Evolutionary conservation across 2,888 invertebrate genomes (phyloP).

Genomic region (Sialis fuliginosa): DNA sequence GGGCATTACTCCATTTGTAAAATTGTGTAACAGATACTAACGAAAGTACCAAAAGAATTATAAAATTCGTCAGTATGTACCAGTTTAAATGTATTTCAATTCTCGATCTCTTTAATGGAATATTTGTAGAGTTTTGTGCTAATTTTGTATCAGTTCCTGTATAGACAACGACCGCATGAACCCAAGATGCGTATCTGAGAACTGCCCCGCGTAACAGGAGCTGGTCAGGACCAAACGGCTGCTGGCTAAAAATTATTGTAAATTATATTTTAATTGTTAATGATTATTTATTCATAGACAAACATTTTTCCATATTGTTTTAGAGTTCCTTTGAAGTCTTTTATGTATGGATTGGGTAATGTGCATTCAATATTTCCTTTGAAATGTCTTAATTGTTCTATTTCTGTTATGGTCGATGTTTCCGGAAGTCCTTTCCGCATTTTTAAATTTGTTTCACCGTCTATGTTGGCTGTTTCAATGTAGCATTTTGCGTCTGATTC

Average conservation of each 20-base stretch:
- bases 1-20: slow-evolving; percentile 56
- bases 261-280: not conserved
- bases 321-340: slow-evolving; percentile 89
- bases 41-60: slow-evolving; percentile 65
- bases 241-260: slow-evolving; percentile 6
- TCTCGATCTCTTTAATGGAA: slow-evolving; percentile 81
- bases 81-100: slow-evolving; percentile 86
- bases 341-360: slow-evolving; percentile 85
- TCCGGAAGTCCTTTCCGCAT: slow-evolving; percentile 78
- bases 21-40: slow-evolving; percentile 70
- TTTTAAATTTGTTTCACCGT: slow-evolving; percentile 98
- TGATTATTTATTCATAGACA: slow-evolving; percentile 19
- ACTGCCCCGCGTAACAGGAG: slow-evolving; percentile 88
- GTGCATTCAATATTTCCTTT: slow-evolving; percentile 84
- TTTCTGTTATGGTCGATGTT: slow-evolving; percentile 57
- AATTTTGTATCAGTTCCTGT: slow-evolving; percentile 98
- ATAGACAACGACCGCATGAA: slow-evolving; percentile 86
- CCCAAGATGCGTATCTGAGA: slow-evolving; percentile 92
- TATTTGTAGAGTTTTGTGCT: slow-evolving; percentile 83
- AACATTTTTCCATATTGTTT: slow-evolving; percentile 55
- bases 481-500: slow-evolving; percentile 98
- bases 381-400: slow-evolving; percentile 50
- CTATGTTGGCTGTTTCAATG: slow-evolving; percentile 96
- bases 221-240: slow-evolving; percentile 84
- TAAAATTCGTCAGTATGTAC: slow-evolving; percentile 88